Evolutionary conservation across 2,797 vertebrate species (phyloP), one percentile per base, ranked within the genome.

Genomic region (Peromyscus eremicus): DNA sequence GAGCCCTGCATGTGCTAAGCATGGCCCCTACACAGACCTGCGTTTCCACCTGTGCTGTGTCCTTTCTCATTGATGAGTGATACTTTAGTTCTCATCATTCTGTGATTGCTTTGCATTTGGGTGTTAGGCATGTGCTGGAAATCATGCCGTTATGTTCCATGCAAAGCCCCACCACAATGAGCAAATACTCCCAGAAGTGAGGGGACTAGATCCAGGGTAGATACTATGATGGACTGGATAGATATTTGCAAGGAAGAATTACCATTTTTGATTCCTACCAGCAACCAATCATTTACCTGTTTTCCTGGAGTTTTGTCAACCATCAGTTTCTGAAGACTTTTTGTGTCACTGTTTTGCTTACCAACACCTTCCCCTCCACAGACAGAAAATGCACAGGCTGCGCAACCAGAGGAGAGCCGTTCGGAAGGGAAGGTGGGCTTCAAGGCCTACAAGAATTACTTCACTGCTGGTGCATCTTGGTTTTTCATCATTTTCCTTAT

Each of bases 381-480:
- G 99, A 97, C 80, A 1, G 99, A 99, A 96, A 86, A 97, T 10
- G 96, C 98, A 1, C 98, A 99, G 73, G 98, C 97, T 27, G 25
- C 94, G 0, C 27, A 99, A 17, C 92, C 98, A 1, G 99, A 99
- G 89, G 99, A 99, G 98, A 99, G 97, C 89, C 99, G 99, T 0
- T 99, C 98, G 3, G 98, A 99, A 87, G 99, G 99, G 77, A 99
- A 98, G 97, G 98, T 99, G 29, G 98, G 95, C 70, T 12, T 99
- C 0, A 97, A 98, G 37, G 40, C 99, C 94, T 99, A 99, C 77
- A 96, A 98, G 93, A 99, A 99, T 94, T 99, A 99, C 96, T 98
- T 99, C 70, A 95, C 84, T 55, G 99, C 99, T 0, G 99, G 99
- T 79, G 99, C 99, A 49, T 99, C 97, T 94, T 76, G 98, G 60